phyloP scores from a whole-genome alignment of 2,888 invertebrate genomes.

The Criorhina ranunculi region DNA sequence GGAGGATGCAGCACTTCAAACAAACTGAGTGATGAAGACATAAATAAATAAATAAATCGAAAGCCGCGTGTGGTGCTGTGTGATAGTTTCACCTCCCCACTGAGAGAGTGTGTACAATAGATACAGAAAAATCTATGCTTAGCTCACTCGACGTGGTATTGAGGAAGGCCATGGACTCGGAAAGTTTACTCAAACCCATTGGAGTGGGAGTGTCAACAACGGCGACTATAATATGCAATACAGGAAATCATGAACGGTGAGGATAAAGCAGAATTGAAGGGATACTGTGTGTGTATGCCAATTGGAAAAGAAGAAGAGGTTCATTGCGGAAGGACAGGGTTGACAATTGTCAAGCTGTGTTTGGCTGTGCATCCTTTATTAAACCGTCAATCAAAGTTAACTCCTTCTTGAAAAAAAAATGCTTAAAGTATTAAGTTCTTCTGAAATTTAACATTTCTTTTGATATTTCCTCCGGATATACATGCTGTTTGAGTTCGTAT shows the following conservation, averaged over 20 bases:
- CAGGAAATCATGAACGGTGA: not conserved
- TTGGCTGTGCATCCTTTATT: constrained; percentile 22
- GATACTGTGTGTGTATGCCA: not conserved
- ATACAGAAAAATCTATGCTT: constrained; percentile 5
- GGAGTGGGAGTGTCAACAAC: constrained; percentile 44
- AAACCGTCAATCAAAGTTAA: constrained; percentile 18
- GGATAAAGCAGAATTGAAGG: not conserved
- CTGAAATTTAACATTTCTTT: constrained; percentile 20
- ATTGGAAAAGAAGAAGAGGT: constrained; percentile 8
- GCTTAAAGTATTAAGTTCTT: constrained; percentile 32
- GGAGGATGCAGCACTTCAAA: constrained; percentile 41
- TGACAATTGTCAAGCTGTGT: constrained; percentile 18
- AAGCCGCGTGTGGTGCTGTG: constrained; percentile 18
- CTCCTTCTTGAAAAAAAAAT: not conserved
- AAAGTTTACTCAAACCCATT: constrained; percentile 17
- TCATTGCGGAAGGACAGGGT: constrained; percentile 18
- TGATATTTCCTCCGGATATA: constrained; percentile 21
- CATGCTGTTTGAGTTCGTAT: constrained; percentile 3
- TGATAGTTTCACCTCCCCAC: constrained; percentile 35
- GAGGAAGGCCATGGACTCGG: constrained; percentile 45
- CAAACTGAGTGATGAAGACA: constrained; percentile 8
- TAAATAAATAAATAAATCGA: constrained; percentile 46
- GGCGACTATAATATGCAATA: constrained; percentile 1
- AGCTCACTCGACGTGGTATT: constrained; percentile 16
- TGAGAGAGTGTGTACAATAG: not conserved